Conservation (phyloP, 2,113 vertebrate species). For the Phocoena phocoena region DNA sequence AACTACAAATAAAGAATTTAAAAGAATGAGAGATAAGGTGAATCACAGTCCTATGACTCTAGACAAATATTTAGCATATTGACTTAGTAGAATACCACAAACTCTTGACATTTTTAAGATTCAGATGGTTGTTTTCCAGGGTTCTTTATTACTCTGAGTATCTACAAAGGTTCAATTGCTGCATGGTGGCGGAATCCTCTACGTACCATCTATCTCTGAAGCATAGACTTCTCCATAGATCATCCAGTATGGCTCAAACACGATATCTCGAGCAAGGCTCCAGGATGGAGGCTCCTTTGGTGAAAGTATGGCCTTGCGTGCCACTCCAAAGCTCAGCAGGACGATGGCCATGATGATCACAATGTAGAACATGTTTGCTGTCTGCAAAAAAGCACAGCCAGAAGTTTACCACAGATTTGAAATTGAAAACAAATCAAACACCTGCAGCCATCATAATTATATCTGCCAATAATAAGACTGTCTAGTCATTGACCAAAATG, state of each 20-base stretch:
- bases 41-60: background rate
- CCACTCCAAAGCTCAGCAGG: slow-evolving; percentile 95
- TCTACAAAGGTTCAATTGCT: background rate
- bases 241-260: slow-evolving; percentile 99
- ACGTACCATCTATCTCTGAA: slow-evolving; percentile 91
- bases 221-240: slow-evolving; percentile 98
- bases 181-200: background rate
- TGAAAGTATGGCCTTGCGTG: slow-evolving; percentile 95
- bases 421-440: background rate
- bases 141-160: background rate
- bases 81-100: background rate
- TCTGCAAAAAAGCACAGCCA: slow-evolving; percentile 82
- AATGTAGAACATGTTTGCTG: slow-evolving; percentile 98
- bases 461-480: background rate
- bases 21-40: background rate
- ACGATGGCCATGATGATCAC: slow-evolving; percentile 98
- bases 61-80: background rate
- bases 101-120: background rate
- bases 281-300: slow-evolving; percentile 93
- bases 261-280: slow-evolving; percentile 91
- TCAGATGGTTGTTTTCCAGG: background rate
- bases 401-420: background rate
- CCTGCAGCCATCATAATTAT: background rate
- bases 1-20: slow-evolving; percentile 82
- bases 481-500: background rate